These are phyloP conservation scores for Pristis pectinata DNA, from an alignment of 2,797 vertebrate species.

Conservation along the genomic window DNA sequence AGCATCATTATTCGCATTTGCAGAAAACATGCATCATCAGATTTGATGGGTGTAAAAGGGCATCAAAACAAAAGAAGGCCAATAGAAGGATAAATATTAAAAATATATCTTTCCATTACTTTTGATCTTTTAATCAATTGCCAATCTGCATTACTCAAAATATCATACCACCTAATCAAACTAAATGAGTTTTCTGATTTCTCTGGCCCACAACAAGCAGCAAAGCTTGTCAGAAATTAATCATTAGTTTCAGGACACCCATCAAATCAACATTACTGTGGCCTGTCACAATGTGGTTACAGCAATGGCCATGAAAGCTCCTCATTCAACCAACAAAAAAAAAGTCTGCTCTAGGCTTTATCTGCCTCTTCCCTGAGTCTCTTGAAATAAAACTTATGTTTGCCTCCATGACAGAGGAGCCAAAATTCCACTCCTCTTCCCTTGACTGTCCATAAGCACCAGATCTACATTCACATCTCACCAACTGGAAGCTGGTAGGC, in stretches of 20 bases:
- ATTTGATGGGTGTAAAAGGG: not conserved
- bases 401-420: not conserved
- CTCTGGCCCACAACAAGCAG: not conserved
- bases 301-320: not conserved
- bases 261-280: not conserved
- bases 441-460: not conserved
- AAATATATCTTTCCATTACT: not conserved
- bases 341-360: too few species aligned
- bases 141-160: not conserved
- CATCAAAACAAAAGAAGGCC: not conserved
- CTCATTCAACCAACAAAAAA: not conserved
- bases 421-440: not conserved
- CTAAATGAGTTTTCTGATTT: not conserved
- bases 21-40: not conserved
- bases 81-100: not conserved
- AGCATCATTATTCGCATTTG: not conserved
- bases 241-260: not conserved
- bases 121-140: constrained; percentile 10
- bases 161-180: constrained; percentile 16
- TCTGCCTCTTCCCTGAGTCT: not conserved
- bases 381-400: not conserved
- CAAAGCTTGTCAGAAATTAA: not conserved
- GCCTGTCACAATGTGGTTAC: not conserved
- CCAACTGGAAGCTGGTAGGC: not conserved
- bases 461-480: not conserved